These are phyloP conservation scores for Acholoe squamosa DNA, from an alignment of 2,888 invertebrate genomes.

Conservation along the genomic window DNA sequence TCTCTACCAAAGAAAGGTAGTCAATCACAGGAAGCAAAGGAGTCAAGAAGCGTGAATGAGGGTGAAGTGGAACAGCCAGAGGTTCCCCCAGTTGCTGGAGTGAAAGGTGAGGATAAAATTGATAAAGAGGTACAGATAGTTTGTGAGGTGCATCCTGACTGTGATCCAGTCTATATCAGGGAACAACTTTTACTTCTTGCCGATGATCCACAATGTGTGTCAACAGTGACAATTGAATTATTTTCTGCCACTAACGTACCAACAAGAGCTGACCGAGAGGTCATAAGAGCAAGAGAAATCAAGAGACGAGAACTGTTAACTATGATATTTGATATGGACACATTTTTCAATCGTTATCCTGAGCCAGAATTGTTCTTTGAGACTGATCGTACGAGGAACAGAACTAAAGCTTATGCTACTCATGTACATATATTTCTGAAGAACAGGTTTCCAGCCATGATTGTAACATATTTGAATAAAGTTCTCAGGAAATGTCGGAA, in stretches of 20 bases:
- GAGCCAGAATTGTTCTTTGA: not conserved
- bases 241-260: not conserved
- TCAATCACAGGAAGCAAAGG: not conserved
- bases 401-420: not conserved
- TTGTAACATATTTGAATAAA: not conserved
- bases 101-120: not conserved
- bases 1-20: not conserved
- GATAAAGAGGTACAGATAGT: not conserved
- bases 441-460: not conserved
- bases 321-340: not conserved
- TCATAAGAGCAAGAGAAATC: not conserved
- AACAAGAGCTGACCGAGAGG: constrained; percentile 28
- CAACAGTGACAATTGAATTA: constrained; percentile 38
- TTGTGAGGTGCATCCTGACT: constrained; percentile 36
- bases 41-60: too few relatives aligned
- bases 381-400: not conserved
- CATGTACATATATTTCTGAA: not conserved
- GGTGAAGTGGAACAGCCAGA: not conserved
- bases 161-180: constrained; percentile 40
- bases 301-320: not conserved
- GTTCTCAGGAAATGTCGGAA: not conserved
- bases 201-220: constrained; percentile 36
- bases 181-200: not conserved
- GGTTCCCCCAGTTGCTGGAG: not conserved
- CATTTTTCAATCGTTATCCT: not conserved